These are phyloP conservation scores for Ditula angustiorana DNA, from an alignment of 2,888 invertebrate genomes.

Conservation along the genomic window DNA sequence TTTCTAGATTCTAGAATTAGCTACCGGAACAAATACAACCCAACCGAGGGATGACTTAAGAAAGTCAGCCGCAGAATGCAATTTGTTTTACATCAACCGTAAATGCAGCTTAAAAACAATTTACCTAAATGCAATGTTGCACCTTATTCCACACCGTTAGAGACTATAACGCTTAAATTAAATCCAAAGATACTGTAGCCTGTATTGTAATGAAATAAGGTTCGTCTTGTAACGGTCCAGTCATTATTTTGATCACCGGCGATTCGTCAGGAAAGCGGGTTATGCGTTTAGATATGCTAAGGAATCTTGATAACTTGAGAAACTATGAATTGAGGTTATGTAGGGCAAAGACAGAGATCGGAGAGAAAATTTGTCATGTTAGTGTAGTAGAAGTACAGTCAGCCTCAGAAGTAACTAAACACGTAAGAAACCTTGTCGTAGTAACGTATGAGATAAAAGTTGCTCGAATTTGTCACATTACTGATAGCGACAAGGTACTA, in stretches of 20 bases:
- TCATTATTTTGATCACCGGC: neutral
- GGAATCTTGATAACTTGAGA: neutral
- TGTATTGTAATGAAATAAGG: too few relatives aligned
- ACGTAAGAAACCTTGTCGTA: too few relatives aligned
- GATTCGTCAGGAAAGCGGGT: conserved; percentile 20
- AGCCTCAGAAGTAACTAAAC: too few relatives aligned
- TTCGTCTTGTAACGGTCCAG: conserved; percentile 10
- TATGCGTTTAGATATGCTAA: conserved; percentile 15
- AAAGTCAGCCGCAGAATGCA: conserved; percentile 65
- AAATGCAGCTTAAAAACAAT: conserved; percentile 47
- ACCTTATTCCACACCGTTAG: neutral
- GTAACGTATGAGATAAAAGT: too few relatives aligned
- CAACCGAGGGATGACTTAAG: conserved; percentile 54
- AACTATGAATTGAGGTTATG: neutral
- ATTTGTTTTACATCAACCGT: conserved; percentile 64
- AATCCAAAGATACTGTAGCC: too few relatives aligned
- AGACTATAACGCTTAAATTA: neutral
- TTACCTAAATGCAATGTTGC: neutral
- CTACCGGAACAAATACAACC: conserved; percentile 48
- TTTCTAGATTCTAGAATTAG: conserved; percentile 34
- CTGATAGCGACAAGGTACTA: too few relatives aligned
- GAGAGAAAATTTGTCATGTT: too few relatives aligned
- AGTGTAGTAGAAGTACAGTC: too few relatives aligned
- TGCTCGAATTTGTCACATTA: too few relatives aligned
- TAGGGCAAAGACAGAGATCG: too few relatives aligned